Conservation (phyloP, 2,113 vertebrate species). For the Procavia capensis region DNA sequence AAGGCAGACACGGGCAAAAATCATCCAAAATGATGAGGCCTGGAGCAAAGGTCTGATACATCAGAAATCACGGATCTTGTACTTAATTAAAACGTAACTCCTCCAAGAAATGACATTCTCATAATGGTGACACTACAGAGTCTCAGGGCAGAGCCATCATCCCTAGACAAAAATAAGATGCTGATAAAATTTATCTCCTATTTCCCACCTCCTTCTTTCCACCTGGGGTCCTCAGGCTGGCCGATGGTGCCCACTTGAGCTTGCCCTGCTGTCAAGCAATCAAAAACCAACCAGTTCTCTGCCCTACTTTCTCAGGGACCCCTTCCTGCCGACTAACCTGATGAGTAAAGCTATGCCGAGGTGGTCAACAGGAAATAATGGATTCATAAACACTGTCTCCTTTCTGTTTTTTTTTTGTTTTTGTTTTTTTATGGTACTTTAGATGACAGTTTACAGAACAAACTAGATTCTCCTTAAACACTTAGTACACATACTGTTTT, state of each 20-base stretch:
- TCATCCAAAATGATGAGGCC: conserved; percentile 9
- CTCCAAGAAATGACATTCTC: background rate
- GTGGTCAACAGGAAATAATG: background rate
- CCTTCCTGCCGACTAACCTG: background rate
- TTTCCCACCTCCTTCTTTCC: background rate
- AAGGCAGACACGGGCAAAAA: conserved; percentile 39
- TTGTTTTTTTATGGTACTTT: no score
- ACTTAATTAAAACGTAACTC: conserved; percentile 78
- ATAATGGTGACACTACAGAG: conserved; percentile 54
- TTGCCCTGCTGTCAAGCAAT: background rate
- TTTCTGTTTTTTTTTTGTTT: no score
- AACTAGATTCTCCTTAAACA: no score
- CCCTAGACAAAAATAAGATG: conserved; percentile 44
- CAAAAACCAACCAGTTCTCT: background rate
- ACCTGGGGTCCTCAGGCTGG: background rate
- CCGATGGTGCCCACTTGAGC: background rate
- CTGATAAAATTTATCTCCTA: conserved; percentile 38
- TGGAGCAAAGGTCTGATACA: background rate
- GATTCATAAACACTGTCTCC: no score
- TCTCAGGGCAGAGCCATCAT: conserved; percentile 33
- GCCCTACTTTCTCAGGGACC: background rate
- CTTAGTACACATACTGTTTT: no score
- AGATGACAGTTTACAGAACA: no score
- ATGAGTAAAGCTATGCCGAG: background rate
- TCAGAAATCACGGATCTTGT: conserved; percentile 35